A percentile compares a stretch with the other conserved stretches of the same genome.
phyloP scores from a whole-genome alignment of 2,888 invertebrate species.

The Pseudococcus viburni region DNA sequence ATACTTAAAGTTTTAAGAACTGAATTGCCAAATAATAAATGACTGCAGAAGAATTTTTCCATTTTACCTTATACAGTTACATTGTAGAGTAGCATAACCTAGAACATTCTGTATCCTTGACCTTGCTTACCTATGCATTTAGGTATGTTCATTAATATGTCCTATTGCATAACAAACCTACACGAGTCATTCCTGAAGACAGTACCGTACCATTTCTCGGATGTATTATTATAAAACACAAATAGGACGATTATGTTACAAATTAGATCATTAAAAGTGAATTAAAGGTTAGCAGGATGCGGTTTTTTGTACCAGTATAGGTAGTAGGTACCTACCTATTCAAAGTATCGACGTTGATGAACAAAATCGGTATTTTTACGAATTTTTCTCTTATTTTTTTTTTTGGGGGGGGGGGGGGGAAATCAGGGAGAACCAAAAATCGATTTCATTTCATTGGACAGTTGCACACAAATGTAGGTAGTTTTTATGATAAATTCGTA shows the following conservation, averaged over 20 bases:
- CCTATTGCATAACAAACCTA: not conserved
- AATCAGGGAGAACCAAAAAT: too few species aligned
- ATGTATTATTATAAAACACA: not conserved
- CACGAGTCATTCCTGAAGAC: not conserved
- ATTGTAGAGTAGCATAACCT: not conserved
- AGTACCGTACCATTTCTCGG: not conserved
- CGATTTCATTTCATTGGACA: too few species aligned
- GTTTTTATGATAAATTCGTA: too few species aligned
- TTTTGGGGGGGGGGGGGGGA: too few species aligned
- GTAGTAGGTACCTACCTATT: too few species aligned
- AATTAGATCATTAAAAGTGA: not conserved
- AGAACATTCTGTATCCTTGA: not conserved
- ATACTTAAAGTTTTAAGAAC: not conserved
- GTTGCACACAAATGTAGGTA: too few species aligned
- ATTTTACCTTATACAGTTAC: not conserved
- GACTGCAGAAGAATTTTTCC: not conserved
- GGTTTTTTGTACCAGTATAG: not conserved
- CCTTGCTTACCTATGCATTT: slow-evolving; percentile 3
- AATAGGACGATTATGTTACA: not conserved
- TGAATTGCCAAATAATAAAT: slow-evolving; percentile 14
- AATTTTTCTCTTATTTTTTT: too few species aligned
- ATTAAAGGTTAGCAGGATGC: not conserved
- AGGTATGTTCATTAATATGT: not conserved
- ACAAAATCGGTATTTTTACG: too few species aligned
- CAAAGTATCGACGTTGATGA: too few species aligned